Conservation (phyloP, 2,113 vertebrate genomes). For the Misgurnus mizolepis region DNA sequence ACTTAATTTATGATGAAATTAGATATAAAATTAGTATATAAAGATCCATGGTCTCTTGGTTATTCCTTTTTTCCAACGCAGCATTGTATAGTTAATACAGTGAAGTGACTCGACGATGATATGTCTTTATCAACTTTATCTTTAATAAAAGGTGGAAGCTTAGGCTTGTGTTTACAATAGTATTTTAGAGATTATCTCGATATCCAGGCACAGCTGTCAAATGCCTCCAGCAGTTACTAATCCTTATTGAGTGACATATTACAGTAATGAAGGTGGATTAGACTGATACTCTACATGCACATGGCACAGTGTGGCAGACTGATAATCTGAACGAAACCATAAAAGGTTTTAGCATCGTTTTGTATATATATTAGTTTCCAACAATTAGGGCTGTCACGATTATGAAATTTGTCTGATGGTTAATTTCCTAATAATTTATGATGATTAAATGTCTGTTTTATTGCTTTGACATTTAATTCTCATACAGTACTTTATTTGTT, state of each 20-base stretch:
- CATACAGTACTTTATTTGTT: no score
- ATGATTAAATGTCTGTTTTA: no score
- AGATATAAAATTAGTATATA: background rate
- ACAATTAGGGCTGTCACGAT: no score
- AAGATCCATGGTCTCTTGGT: background rate
- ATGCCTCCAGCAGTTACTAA: slow-evolving; percentile 31
- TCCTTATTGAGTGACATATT: slow-evolving; percentile 11
- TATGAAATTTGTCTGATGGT: no score
- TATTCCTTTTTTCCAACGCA: no score
- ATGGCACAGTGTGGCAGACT: slow-evolving; percentile 4
- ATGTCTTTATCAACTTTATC: no score
- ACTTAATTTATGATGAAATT: background rate
- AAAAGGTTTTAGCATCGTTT: background rate
- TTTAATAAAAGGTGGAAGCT: background rate
- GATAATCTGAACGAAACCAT: slow-evolving; percentile 22
- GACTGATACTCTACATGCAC: background rate
- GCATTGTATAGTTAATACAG: no score
- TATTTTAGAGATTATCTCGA: slow-evolving; percentile 10
- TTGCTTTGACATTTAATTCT: no score
- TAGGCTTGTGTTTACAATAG: slow-evolving; percentile 4
- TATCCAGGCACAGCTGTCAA: background rate
- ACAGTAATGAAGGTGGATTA: slow-evolving; percentile 1
- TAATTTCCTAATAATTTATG: no score
- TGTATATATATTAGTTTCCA: background rate
- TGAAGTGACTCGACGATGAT: no score